A percentile compares a stretch with the other conserved stretches of the same genome.
Evolutionary conservation across 2,113 vertebrate genomes (phyloP).

Genomic region (Poeciliopsis prolifica): DNA sequence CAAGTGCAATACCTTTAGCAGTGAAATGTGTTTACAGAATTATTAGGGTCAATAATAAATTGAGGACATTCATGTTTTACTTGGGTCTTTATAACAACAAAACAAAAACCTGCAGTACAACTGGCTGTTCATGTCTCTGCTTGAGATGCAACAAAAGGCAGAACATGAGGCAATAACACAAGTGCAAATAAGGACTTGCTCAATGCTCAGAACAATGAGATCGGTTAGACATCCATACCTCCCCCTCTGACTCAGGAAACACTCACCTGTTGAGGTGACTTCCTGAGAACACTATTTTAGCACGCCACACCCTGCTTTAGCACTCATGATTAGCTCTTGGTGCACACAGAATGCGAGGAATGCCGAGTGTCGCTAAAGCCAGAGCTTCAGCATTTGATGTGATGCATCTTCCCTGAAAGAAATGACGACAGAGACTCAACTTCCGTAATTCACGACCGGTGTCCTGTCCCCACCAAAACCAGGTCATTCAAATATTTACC

Average conservation of each 20-base stretch:
- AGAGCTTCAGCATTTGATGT: slow-evolving; percentile 52
- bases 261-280: slow-evolving; percentile 54
- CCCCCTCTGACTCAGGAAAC: neutral
- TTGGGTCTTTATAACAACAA: neutral
- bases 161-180: neutral
- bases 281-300: slow-evolving; percentile 11
- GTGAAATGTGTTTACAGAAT: too few relatives aligned
- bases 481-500: slow-evolving; percentile 41
- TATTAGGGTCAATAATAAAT: too few relatives aligned
- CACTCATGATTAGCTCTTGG: slow-evolving; percentile 31
- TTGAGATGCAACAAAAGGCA: neutral
- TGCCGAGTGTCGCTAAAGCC: slow-evolving; percentile 56
- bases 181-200: neutral
- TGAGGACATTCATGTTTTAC: too few relatives aligned
- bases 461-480: slow-evolving; percentile 27
- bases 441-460: slow-evolving; percentile 1
- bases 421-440: slow-evolving; percentile 17
- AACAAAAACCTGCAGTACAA: neutral
- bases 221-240: neutral
- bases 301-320: slow-evolving; percentile 49
- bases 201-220: neutral
- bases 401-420: slow-evolving; percentile 32
- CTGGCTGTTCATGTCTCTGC: too few relatives aligned
- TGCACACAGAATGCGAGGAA: slow-evolving; percentile 62
- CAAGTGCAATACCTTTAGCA: neutral